Base-by-base conservation (phyloP, 2,797 vertebrate species). In the Gouania willdenowi region DNA sequence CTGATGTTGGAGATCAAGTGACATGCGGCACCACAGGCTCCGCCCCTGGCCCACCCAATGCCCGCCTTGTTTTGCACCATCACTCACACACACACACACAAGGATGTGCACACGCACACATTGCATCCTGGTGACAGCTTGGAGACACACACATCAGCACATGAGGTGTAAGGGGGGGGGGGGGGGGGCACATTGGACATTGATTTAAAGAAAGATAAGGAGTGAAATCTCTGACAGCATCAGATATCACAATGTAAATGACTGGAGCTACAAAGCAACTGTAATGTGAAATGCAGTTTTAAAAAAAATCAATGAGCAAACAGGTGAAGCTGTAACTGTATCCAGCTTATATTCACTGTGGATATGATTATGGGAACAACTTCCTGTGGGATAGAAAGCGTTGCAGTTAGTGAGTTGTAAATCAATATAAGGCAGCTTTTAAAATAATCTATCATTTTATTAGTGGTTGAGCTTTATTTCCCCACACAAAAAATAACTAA, bases 1-100 rank as follows among this genome's bases (percentile, higher is more conserved):
- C 46, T 45, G 45, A 73, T 64, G 64, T 37, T 70, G 1, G 15
- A 64, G 62, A 65, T 69, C 64, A 59, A 74, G 71, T 62, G 59
- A 68, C 63, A 56, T 42, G 41, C 40, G 10, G 29, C 5, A 18
- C 50, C 4, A 16, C 24, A 11, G 47, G 43, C 43, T 16, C 5
- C n/a, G 3, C 28, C 14, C 27, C 28, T 34, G 22, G 20, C 19
- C 21, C 21, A 21, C 21, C 2, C 21, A 21, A 21, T 14, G 6
- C 26, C 7, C 2, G 10, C 25, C 11, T 12, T 1, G 5, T 11
- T 5, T 19, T 35, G 51, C 51, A 31, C 32, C 42, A 3, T 15
- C 23, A 5, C 40, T 56, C 44, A 37, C 50, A 34, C 1, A 23
- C 35, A 42, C 16, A n/a, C n/a, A n/a, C n/a, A n/a, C n/a, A n/a